phyloP scores from a whole-genome alignment of 2,797 vertebrate genomes.

The Acanthornis magna region DNA sequence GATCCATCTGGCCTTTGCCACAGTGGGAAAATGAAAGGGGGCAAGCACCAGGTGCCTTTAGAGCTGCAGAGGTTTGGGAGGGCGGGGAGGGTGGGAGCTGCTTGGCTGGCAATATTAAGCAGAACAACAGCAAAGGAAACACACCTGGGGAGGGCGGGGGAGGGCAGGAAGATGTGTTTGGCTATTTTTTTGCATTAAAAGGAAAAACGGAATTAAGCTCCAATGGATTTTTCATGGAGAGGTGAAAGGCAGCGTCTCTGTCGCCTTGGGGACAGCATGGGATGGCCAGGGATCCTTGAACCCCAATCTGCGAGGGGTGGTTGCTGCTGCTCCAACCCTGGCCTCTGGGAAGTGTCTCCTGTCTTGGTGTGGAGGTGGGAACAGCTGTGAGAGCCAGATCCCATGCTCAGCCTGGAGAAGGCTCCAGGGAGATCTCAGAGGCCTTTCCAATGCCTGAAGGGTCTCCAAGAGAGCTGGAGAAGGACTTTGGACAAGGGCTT shows the following conservation, averaged over 20 bases:
- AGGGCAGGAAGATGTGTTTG: slow-evolving; percentile 18
- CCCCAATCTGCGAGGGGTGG: rapidly evolving
- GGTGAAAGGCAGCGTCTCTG: rapidly evolving
- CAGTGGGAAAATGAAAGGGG: not conserved
- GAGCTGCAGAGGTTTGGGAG: slow-evolving; percentile 9
- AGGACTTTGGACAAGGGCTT: not conserved
- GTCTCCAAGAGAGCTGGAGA: not conserved
- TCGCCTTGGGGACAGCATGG: too few species aligned
- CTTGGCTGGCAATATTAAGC: slow-evolving; percentile 45
- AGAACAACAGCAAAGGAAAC: not conserved
- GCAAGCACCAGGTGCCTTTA: not conserved
- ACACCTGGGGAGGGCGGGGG: not conserved
- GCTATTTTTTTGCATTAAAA: slow-evolving; percentile 74
- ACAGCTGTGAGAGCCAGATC: not conserved
- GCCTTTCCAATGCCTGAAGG: not conserved
- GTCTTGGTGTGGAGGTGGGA: not conserved
- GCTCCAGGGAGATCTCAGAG: not conserved
- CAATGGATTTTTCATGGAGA: not conserved
- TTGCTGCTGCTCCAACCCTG: not conserved
- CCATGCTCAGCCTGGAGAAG: not conserved
- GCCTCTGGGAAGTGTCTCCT: not conserved
- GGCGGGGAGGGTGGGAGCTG: slow-evolving; percentile 8
- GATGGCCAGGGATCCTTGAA: not conserved
- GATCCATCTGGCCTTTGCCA: not conserved
- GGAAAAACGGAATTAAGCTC: not conserved